Conservation (phyloP, 2,888 invertebrate species). For the Drosophila mimica region DNA sequence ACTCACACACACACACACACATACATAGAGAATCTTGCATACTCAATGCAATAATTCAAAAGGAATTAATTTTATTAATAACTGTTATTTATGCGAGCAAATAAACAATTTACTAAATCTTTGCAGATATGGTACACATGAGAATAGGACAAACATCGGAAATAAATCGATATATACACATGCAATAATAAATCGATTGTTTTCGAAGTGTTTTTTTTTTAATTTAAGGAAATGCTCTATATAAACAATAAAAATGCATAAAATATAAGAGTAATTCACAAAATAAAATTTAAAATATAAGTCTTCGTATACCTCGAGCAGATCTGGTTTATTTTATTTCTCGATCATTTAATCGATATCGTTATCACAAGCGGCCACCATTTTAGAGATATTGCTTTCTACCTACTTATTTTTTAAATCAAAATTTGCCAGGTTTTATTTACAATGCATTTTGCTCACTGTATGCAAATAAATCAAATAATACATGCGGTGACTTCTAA, state of each 20-base stretch:
- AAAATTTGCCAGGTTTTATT: neutral
- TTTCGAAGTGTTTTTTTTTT: neutral
- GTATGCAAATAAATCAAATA: neutral
- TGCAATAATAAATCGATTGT: neutral
- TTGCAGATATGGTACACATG: neutral
- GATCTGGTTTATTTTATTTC: neutral
- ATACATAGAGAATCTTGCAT: neutral
- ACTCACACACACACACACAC: neutral
- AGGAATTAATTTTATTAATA: neutral
- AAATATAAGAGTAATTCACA: no score
- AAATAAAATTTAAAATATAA: neutral
- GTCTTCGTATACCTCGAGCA: neutral
- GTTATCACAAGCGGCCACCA: neutral
- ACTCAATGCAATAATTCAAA: slow-evolving; percentile 2
- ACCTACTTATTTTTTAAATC: neutral
- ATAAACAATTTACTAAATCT: neutral
- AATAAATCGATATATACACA: neutral
- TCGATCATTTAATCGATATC: neutral
- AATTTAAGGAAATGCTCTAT: neutral
- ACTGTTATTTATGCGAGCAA: neutral
- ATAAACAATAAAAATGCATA: no score
- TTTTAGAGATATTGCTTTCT: neutral
- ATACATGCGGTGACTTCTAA: neutral
- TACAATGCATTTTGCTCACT: neutral
- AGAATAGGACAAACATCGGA: neutral